These are phyloP conservation scores for Rhinoderma darwinii DNA, from an alignment of 2,113 vertebrate species.

Conservation along the genomic window DNA sequence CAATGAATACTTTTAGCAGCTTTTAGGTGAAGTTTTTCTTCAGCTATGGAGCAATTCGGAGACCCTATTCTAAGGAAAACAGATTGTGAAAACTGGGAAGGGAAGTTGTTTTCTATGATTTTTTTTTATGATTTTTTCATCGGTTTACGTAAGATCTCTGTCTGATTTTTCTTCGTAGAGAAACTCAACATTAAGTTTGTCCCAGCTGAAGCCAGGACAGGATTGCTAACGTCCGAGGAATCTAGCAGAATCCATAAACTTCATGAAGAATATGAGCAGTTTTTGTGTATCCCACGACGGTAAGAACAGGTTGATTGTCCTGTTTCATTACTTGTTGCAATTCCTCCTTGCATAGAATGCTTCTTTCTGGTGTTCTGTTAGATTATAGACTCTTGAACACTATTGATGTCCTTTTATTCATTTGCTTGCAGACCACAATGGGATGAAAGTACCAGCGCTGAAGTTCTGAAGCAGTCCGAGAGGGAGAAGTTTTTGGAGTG, in stretches of 20 bases:
- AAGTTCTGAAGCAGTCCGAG: conserved; percentile 85
- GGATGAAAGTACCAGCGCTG: conserved; percentile 86
- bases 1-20: background rate
- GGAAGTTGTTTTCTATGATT: too few relatives aligned
- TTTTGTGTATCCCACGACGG: conserved; percentile 90
- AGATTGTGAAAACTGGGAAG: background rate
- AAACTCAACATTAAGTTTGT: conserved; percentile 92
- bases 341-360: background rate
- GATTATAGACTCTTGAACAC: background rate
- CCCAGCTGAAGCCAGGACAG: conserved; percentile 79
- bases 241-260: conserved; percentile 78
- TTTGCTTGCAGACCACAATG: conserved; percentile 79
- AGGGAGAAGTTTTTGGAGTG: conserved; percentile 90
- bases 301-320: conserved; percentile 42
- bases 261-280: conserved; percentile 86
- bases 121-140: background rate
- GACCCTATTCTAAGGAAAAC: too few relatives aligned
- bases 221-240: conserved; percentile 84
- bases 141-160: background rate
- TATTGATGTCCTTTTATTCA: background rate
- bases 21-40: background rate
- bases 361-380: background rate
- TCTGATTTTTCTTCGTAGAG: conserved; percentile 70
- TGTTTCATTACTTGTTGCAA: background rate
- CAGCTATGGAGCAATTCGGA: too few relatives aligned